These are phyloP conservation scores for Phocoena phocoena DNA, from an alignment of 2,113 vertebrate genomes.

Conservation along the genomic window DNA sequence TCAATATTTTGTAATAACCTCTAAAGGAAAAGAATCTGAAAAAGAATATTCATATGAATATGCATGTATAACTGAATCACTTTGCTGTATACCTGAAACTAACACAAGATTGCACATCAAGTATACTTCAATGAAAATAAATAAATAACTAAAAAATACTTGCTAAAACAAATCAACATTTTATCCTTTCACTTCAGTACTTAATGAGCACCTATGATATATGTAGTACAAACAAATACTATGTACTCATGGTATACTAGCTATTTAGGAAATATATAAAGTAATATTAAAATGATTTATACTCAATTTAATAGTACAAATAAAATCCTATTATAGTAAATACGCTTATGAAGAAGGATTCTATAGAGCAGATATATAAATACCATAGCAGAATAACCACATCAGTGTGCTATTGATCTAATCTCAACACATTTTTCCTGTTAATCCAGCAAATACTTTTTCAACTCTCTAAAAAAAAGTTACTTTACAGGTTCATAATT, in stretches of 20 bases:
- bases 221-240: neutral
- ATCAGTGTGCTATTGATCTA: neutral
- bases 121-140: neutral
- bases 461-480: neutral
- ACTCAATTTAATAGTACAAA: neutral
- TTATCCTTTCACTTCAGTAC: neutral
- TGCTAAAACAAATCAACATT: neutral
- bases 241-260: neutral
- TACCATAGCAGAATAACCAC: neutral
- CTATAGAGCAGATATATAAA: neutral
- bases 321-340: slow-evolving; percentile 5
- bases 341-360: neutral
- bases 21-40: neutral
- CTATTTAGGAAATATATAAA: neutral
- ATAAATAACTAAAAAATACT: neutral
- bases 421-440: neutral
- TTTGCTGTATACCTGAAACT: neutral
- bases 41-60: neutral
- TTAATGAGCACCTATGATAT: neutral
- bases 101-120: neutral
- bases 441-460: neutral
- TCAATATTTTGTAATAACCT: neutral
- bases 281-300: neutral
- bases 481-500: neutral
- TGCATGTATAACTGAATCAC: neutral